A percentile compares a stretch with the other conserved stretches of the same genome.
Conservation (phyloP, 2,797 vertebrate genomes). For the Melanogrammus aeglefinus region DNA sequence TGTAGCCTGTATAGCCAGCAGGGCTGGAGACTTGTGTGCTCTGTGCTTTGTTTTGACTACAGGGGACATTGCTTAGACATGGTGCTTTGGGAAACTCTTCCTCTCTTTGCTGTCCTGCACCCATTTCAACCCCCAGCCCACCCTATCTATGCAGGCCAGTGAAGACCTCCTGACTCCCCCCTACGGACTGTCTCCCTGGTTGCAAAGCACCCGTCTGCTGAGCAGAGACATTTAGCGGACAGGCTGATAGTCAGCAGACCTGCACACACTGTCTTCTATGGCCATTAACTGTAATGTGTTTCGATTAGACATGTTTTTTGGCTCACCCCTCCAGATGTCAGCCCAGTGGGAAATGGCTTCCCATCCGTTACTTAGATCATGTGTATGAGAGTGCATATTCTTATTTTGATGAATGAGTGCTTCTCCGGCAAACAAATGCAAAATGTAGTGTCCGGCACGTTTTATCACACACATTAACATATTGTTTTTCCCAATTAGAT, state of each 20-base stretch:
- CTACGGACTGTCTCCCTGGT: not conserved
- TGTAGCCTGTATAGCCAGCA: slow-evolving; percentile 17
- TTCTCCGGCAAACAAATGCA: not conserved
- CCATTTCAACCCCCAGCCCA: slow-evolving; percentile 16
- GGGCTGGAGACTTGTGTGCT: slow-evolving; percentile 18
- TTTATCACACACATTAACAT: not conserved
- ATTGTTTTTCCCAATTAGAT: not conserved
- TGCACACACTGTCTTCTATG: slow-evolving; percentile 58
- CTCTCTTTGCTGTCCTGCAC: slow-evolving; percentile 33
- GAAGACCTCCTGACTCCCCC: slow-evolving; percentile 42
- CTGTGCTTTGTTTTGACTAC: slow-evolving; percentile 56
- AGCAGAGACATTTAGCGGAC: slow-evolving; percentile 66
- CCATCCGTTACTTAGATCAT: slow-evolving; percentile 25
- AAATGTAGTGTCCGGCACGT: slow-evolving; percentile 15
- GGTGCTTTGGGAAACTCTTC: slow-evolving; percentile 35
- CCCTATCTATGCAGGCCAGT: slow-evolving; percentile 20
- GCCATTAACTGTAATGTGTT: slow-evolving; percentile 68
- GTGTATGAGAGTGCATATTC: slow-evolving; percentile 22
- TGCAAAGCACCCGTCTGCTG: slow-evolving; percentile 44
- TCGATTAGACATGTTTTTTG: slow-evolving; percentile 63
- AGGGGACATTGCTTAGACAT: slow-evolving; percentile 49
- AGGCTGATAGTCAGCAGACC: slow-evolving; percentile 64
- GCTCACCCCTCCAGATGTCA: slow-evolving; percentile 36
- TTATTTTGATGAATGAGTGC: slow-evolving; percentile 2
- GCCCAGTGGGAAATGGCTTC: slow-evolving; percentile 33